Conservation (phyloP, 1,140 invertebrate genomes). For the Leptinotarsa defecta region DNA sequence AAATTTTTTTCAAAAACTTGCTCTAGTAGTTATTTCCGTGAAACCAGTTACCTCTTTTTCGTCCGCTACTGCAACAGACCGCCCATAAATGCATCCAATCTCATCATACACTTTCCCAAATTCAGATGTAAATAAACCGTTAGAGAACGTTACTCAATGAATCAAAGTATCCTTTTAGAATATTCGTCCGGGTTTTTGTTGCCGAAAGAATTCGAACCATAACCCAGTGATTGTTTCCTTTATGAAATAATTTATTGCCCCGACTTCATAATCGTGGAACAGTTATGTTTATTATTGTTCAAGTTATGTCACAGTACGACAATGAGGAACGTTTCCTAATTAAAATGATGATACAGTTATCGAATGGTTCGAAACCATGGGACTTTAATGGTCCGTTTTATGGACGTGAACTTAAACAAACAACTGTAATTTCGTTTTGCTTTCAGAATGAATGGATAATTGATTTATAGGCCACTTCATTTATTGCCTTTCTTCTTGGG, state of each 20-base stretch:
- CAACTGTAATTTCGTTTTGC: slow-evolving; percentile 3
- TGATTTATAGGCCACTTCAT: background rate
- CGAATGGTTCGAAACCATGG: background rate
- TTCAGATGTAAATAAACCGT: slow-evolving; percentile 3
- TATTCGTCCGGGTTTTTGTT: background rate
- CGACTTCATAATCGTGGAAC: background rate
- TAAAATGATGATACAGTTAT: slow-evolving; percentile 6
- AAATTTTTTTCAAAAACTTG: no score
- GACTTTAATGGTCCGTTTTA: background rate
- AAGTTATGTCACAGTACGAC: slow-evolving; percentile 2
- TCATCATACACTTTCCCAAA: background rate
- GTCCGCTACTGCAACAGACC: background rate
- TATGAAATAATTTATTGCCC: slow-evolving; percentile 1
- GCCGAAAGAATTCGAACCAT: slow-evolving; percentile 1
- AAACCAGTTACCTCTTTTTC: no score
- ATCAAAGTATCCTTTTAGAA: background rate
- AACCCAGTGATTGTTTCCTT: background rate
- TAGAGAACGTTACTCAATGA: background rate
- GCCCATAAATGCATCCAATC: slow-evolving; percentile 1
- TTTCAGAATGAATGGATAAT: background rate
- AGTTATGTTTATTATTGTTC: slow-evolving; percentile 4
- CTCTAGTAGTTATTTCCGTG: no score
- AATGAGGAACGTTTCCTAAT: slow-evolving; percentile 8
- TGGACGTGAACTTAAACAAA: background rate
- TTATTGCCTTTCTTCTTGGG: no score